Base-by-base conservation (phyloP, 2,797 vertebrate species). In the Poecilia velifera region DNA sequence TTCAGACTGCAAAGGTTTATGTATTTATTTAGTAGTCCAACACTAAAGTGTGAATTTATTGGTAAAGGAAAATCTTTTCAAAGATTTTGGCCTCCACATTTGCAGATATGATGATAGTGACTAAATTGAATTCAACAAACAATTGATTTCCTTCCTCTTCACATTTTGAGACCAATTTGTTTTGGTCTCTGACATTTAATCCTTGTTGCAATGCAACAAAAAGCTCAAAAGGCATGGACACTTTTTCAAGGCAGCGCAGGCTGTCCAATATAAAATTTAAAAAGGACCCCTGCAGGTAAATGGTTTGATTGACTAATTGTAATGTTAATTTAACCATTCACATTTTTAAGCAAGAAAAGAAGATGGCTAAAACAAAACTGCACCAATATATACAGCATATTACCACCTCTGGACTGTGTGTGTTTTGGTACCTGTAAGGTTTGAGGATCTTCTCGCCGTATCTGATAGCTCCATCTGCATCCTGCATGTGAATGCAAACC, bases 391-490 rank as follows among this genome's bases (percentile, higher is more conserved):
- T 10, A 12, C 39, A 39, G 36, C 4, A 12, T 41, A 10, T 41
- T 20, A 25, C 12, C 36, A 25, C 31, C 34, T 7, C 34, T 14
- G 8, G 5, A 25, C 12, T 34, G 18, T 6, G 18, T 16, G 25
- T 55, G 16, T 62, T 59, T 28, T 13, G 0, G 34, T 91, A 99
- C 98, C 96, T 97, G 96, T 97, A 99, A 0, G 95, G 96, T 87
- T 95, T 96, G 84, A 98, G 93, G 90, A 99, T 95, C 87, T 98
- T 99, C 93, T 97, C 97, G 0, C 98, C 98, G 0, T 98, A 98
- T 49, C 91, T 87, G 82, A 99, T 90, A 0, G 98, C 98, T 62
- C 95, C 96, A 0, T 97, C 96, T n/a, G 89, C 68, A 59, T 95
- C 92, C 20, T 90, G 75, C 90, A 96, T 92, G 13, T 96, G 98